Evolutionary conservation across 2,797 vertebrate genomes (phyloP).

Genomic region (Scolopax rusticola): DNA sequence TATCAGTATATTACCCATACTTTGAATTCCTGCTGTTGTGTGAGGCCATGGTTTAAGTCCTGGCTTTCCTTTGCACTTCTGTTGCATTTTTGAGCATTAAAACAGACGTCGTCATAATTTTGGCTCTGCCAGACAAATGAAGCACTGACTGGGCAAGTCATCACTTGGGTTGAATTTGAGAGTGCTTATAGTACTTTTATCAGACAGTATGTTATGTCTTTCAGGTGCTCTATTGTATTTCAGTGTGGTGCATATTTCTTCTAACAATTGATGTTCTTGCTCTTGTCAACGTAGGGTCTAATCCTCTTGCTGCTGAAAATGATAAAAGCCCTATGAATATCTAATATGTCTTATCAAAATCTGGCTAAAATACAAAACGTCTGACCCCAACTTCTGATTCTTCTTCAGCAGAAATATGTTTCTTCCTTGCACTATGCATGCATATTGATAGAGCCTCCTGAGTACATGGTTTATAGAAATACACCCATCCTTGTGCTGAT

Average conservation of each 20-base stretch:
- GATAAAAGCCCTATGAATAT: conserved; percentile 63
- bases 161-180: conserved; percentile 42
- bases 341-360: conserved; percentile 69
- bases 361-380: conserved; percentile 43
- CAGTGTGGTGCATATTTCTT: conserved; percentile 27
- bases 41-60: not conserved
- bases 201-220: conserved; percentile 9
- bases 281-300: conserved; percentile 56
- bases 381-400: conserved; percentile 47
- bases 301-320: conserved; percentile 54
- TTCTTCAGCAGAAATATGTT: conserved; percentile 31
- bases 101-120: not conserved
- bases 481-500: not conserved
- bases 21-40: not conserved
- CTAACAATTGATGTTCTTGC: conserved; percentile 47
- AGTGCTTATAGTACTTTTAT: conserved; percentile 43
- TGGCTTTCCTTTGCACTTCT: not conserved
- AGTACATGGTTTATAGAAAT: not conserved
- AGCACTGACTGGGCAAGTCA: conserved; percentile 2
- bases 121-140: conserved; percentile 28
- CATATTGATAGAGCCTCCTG: conserved; percentile 25
- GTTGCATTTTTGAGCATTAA: not conserved
- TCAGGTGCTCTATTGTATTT: conserved; percentile 33
- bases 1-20: not conserved
- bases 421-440: not conserved